A percentile compares a stretch with the other conserved stretches of the same genome.
phyloP scores from a whole-genome alignment of 2,113 vertebrate species.

The Mastomys coucha region DNA sequence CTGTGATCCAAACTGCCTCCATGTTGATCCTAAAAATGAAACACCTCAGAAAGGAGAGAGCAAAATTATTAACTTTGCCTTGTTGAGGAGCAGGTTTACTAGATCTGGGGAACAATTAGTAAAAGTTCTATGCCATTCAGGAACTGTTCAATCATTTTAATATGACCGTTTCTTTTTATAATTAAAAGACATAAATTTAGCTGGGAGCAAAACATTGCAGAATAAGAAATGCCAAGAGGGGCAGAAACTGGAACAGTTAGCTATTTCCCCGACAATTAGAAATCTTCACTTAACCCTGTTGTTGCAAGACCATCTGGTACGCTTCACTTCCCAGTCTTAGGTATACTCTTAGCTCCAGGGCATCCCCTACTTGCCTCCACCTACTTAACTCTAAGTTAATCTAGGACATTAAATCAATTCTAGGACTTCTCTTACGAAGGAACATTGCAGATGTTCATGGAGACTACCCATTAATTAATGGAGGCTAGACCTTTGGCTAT shows the following conservation, averaged over 20 bases:
- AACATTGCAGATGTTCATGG: conserved; percentile 28
- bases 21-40: neutral
- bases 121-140: conserved; percentile 47
- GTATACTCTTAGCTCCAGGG: conserved; percentile 54
- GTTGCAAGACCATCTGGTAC: conserved; percentile 65
- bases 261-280: conserved; percentile 26
- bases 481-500: conserved; percentile 4
- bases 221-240: conserved; percentile 41
- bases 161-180: conserved; percentile 31
- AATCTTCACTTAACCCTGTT: conserved; percentile 51
- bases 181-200: conserved; percentile 57
- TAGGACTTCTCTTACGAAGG: neutral
- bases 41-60: neutral
- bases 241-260: conserved; percentile 16
- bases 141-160: conserved; percentile 30
- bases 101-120: conserved; percentile 12
- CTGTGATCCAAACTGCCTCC: neutral
- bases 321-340: conserved; percentile 48
- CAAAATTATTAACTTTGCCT: conserved; percentile 11
- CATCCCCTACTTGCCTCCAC: neutral
- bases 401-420: neutral
- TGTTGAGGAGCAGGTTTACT: conserved; percentile 49
- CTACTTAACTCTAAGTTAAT: neutral
- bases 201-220: neutral
- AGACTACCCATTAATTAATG: neutral